These are phyloP conservation scores for Himalopsyche tibetana DNA, from an alignment of 2,888 invertebrate genomes.

Conservation along the genomic window DNA sequence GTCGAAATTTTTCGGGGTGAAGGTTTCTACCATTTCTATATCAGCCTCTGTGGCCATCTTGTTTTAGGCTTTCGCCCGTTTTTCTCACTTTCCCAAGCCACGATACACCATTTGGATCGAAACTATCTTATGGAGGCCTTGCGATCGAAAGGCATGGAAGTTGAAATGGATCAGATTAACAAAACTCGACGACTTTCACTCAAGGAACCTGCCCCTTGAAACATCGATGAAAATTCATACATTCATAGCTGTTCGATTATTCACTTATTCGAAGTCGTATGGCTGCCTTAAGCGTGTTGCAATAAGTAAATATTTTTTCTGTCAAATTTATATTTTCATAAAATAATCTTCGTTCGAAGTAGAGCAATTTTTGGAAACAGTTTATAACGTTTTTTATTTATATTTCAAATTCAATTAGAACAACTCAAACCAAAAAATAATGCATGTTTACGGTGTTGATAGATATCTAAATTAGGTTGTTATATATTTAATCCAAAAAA, in stretches of 20 bases:
- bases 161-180: constrained; percentile 55
- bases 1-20: constrained; percentile 62
- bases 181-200: constrained; percentile 60
- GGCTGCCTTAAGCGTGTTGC: not conserved
- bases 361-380: too few species aligned
- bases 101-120: constrained; percentile 53
- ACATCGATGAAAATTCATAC: constrained; percentile 65
- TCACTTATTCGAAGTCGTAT: constrained; percentile 52
- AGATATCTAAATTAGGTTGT: too few species aligned
- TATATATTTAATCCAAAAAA: too few species aligned
- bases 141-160: constrained; percentile 55
- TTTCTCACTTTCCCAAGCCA: constrained; percentile 48
- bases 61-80: constrained; percentile 59
- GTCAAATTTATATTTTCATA: not conserved
- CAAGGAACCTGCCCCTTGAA: constrained; percentile 58
- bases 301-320: not conserved
- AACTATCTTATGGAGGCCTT: constrained; percentile 57
- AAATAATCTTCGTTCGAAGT: not conserved
- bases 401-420: too few species aligned
- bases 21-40: constrained; percentile 62
- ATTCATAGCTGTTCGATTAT: constrained; percentile 64
- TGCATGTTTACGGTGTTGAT: too few species aligned
- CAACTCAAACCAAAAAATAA: too few species aligned
- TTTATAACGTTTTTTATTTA: too few species aligned
- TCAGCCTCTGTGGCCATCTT: constrained; percentile 63